Evolutionary conservation across 2,888 invertebrate genomes (phyloP).

Genomic region (Stomorhina lunata): DNA sequence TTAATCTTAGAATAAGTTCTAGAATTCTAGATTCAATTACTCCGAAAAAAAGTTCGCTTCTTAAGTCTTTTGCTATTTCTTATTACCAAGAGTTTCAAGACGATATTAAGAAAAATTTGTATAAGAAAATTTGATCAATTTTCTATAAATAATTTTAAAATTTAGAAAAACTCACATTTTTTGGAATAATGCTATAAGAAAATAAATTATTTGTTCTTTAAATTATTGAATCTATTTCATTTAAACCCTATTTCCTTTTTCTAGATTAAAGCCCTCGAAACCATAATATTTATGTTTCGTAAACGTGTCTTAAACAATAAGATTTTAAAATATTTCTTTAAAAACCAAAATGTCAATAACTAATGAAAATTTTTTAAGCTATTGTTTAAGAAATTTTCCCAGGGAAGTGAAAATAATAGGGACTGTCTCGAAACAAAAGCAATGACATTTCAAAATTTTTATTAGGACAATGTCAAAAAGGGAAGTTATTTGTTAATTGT

Average conservation of each 20-base stretch:
- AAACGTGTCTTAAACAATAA: constrained; percentile 22
- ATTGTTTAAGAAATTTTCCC: constrained; percentile 36
- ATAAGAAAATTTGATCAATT: neutral
- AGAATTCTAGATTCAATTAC: no score
- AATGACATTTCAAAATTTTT: constrained; percentile 5
- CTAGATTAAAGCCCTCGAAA: neutral
- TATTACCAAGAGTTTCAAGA: neutral
- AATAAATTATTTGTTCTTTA: no score
- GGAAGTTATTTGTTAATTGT: constrained; percentile 41
- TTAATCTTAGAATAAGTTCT: no score
- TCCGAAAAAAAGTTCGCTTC: no score
- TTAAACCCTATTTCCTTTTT: neutral
- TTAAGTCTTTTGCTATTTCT: neutral
- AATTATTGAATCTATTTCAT: no score
- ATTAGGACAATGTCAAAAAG: neutral
- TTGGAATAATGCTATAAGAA: neutral
- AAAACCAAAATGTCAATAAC: constrained; percentile 6
- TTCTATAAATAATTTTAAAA: neutral
- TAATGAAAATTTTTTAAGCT: neutral
- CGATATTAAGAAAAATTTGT: neutral
- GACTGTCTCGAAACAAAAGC: neutral
- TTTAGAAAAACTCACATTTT: neutral
- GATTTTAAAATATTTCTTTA: no score
- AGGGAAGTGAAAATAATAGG: constrained; percentile 42
- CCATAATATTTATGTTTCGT: constrained; percentile 48